These are phyloP conservation scores for Lordiphosa fenestrarum DNA, from an alignment of 2,888 invertebrate species.

Conservation along the genomic window DNA sequence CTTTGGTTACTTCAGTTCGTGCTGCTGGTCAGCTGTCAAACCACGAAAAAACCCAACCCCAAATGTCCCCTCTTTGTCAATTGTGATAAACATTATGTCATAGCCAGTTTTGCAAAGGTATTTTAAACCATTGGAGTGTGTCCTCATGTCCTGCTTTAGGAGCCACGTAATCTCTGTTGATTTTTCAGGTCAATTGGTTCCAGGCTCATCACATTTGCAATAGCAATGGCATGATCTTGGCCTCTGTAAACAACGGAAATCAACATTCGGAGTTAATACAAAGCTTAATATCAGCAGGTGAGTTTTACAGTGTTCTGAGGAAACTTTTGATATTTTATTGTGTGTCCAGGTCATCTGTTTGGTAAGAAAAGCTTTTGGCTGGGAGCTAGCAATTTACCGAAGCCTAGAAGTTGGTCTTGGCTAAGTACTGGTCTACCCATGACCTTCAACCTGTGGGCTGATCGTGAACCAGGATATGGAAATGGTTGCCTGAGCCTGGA, in stretches of 20 bases:
- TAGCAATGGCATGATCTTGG: constrained; percentile 34
- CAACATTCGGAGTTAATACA: constrained; percentile 30
- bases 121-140: too few species aligned
- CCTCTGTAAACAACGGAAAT: constrained; percentile 34
- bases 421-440: constrained; percentile 34
- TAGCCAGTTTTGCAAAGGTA: constrained; percentile 39
- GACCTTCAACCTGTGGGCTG: constrained; percentile 42
- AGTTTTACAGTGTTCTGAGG: not conserved
- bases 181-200: constrained; percentile 46
- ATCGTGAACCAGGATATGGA: constrained; percentile 24
- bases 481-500: constrained; percentile 37
- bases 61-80: constrained; percentile 8
- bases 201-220: constrained; percentile 44
- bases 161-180: not conserved
- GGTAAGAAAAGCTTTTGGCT: constrained; percentile 46
- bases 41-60: not conserved
- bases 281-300: constrained; percentile 29
- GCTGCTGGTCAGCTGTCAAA: too few species aligned
- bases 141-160: not conserved
- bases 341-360: constrained; percentile 18
- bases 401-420: constrained; percentile 43
- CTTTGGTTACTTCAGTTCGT: not conserved
- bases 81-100: constrained; percentile 30
- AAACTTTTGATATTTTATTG: not conserved
- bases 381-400: constrained; percentile 43